phyloP scores from a whole-genome alignment of 2,888 invertebrate species.

The Lasioglossum lativentre region DNA sequence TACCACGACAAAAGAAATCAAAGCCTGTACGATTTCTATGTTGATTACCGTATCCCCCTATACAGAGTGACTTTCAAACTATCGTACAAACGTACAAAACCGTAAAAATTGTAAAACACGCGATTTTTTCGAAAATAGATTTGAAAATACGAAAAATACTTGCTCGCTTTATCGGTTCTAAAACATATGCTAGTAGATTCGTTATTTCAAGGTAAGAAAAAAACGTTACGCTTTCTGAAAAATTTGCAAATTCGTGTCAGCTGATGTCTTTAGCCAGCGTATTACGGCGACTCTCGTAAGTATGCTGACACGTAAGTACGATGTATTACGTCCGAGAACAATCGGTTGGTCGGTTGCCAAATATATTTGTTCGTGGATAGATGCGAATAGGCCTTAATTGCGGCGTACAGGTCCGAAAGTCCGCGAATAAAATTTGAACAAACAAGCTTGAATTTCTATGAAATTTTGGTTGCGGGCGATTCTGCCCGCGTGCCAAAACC shows the following conservation, averaged over 20 bases:
- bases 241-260: constrained; percentile 53
- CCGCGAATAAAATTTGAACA: not conserved
- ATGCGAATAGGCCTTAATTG: constrained; percentile 54
- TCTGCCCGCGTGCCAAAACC: too few species aligned
- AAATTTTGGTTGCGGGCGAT: too few species aligned
- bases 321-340: constrained; percentile 8
- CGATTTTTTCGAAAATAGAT: not conserved
- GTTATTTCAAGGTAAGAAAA: not conserved
- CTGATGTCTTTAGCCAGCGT: constrained; percentile 53
- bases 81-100: not conserved
- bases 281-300: constrained; percentile 25
- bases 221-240: constrained; percentile 26
- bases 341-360: constrained; percentile 47
- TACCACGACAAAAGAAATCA: not conserved
- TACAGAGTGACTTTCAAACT: not conserved
- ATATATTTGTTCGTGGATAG: constrained; percentile 46
- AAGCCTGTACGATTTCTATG: not conserved
- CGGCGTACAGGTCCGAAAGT: not conserved
- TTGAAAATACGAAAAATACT: not conserved
- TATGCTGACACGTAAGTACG: not conserved
- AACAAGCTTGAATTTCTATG: not conserved
- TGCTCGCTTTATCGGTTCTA: not conserved
- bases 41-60: not conserved
- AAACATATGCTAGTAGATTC: not conserved
- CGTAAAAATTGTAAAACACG: not conserved